Evolutionary conservation across 2,113 vertebrate species (phyloP).

Genomic region (Dendrocopos noguchii): DNA sequence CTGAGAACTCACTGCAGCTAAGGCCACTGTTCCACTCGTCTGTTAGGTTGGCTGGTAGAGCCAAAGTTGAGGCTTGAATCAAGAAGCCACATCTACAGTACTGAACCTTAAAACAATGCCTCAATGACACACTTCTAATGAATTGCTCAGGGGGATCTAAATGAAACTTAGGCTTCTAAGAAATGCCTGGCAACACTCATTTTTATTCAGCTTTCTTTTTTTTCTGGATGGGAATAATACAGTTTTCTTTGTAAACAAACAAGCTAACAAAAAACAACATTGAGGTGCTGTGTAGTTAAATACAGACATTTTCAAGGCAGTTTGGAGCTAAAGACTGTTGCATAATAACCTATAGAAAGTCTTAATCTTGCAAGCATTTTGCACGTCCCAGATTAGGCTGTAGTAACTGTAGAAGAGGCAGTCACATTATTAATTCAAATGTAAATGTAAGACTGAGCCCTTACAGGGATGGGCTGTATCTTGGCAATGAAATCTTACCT

Average conservation of each 20-base stretch:
- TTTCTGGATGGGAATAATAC: background rate
- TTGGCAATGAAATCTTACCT: background rate
- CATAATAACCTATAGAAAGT: background rate
- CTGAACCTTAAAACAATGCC: background rate
- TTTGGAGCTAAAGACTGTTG: background rate
- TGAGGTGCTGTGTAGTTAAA: background rate
- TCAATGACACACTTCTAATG: background rate
- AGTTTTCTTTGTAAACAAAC: background rate
- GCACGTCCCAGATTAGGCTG: background rate
- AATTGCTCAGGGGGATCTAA: background rate
- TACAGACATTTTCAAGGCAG: background rate
- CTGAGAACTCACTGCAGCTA: background rate
- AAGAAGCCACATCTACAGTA: background rate
- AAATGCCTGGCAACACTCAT: background rate
- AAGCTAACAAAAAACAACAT: background rate
- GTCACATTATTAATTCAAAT: background rate
- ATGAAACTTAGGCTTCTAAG: background rate
- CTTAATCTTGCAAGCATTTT: background rate
- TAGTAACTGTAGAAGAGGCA: background rate
- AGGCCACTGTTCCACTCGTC: too few relatives aligned
- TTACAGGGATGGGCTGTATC: background rate
- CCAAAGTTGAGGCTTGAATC: background rate
- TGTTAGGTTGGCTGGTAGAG: background rate
- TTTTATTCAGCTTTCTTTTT: background rate
- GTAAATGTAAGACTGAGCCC: background rate